A percentile compares a stretch with the other conserved stretches of the same genome.
These are phyloP conservation scores for Ambastaia sidthimunki DNA, from an alignment of 2,797 vertebrate species.

Conservation along the genomic window DNA sequence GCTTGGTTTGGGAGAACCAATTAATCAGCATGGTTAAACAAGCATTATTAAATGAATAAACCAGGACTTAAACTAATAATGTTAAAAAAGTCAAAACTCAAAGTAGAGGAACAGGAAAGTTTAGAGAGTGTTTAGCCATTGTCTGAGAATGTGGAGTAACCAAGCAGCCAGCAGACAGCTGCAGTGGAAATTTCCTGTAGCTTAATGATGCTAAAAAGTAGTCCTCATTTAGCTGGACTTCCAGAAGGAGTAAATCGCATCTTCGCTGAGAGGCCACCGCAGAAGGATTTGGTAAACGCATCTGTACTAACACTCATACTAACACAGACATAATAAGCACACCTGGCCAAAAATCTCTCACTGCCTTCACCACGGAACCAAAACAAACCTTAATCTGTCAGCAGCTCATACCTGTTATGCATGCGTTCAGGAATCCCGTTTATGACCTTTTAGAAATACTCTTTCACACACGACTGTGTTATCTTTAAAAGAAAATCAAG, in stretches of 20 bases:
- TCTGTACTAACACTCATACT: slow-evolving; percentile 13
- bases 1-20: slow-evolving; percentile 27
- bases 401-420: slow-evolving; percentile 71
- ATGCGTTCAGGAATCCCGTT: slow-evolving; percentile 44
- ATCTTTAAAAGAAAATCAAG: slow-evolving; percentile 70
- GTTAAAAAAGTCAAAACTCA: slow-evolving; percentile 80
- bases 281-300: slow-evolving; percentile 14
- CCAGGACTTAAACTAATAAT: slow-evolving; percentile 71
- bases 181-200: slow-evolving; percentile 84
- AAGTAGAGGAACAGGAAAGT: slow-evolving; percentile 64
- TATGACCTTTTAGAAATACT: slow-evolving; percentile 57
- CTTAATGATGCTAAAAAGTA: slow-evolving; percentile 84
- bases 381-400: too few relatives aligned
- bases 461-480: slow-evolving; percentile 64
- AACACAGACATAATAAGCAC: slow-evolving; percentile 34
- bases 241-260: slow-evolving; percentile 70
- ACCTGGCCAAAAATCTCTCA: slow-evolving; percentile 31
- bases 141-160: slow-evolving; percentile 67
- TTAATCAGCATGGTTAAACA: slow-evolving; percentile 3
- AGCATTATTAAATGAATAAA: slow-evolving; percentile 68
- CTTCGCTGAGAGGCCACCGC: slow-evolving; percentile 61
- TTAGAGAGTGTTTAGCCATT: slow-evolving; percentile 78
- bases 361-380: too few relatives aligned
- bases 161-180: slow-evolving; percentile 76
- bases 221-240: slow-evolving; percentile 66